Conservation (phyloP, 2,113 vertebrate genomes). For the Gavia stellata region DNA sequence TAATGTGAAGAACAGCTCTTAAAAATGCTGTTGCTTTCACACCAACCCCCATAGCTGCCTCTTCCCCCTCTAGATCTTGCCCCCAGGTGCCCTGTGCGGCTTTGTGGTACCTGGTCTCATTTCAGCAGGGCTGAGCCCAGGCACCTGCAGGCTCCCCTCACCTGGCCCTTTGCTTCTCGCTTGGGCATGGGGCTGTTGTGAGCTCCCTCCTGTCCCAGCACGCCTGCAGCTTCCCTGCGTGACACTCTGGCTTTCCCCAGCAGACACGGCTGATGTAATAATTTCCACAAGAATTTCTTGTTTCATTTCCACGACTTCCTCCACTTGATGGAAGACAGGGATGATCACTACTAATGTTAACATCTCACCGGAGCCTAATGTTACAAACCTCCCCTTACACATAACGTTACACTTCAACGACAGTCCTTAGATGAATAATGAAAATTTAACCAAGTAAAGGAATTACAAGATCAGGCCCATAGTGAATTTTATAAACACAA, state of each 20-base stretch:
- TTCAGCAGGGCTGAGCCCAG: not conserved
- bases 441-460: constrained; percentile 9
- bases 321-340: not conserved
- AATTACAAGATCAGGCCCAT: not conserved
- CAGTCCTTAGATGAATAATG: constrained; percentile 25
- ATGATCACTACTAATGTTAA: not conserved
- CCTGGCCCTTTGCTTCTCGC: not conserved
- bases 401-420: not conserved
- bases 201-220: not conserved
- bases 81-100: rapidly evolving
- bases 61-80: not conserved
- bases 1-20: not conserved
- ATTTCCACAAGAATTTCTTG: not conserved
- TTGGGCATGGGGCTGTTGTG: not conserved
- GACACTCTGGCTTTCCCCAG: not conserved
- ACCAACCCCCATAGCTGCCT: not conserved
- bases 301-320: not conserved
- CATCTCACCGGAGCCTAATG: not conserved
- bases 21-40: not conserved
- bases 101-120: not conserved
- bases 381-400: not conserved
- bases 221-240: not conserved
- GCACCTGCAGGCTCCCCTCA: not conserved
- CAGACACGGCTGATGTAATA: rapidly evolving
- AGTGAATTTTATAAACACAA: constrained; percentile 24